Conservation (phyloP, 2,888 invertebrate genomes). For the Labia minor region DNA sequence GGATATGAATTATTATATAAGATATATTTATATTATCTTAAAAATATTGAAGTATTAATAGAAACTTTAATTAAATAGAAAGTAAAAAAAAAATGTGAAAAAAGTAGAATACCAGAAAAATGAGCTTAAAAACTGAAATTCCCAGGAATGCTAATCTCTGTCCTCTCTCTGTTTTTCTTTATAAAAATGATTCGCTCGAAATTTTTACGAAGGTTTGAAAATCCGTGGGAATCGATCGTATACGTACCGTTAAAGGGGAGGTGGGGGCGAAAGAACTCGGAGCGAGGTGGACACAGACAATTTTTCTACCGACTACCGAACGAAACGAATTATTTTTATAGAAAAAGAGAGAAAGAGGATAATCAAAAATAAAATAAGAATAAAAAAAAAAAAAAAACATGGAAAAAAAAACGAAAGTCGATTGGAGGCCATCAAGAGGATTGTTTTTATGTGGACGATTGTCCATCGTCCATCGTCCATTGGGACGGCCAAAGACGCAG, state of each 20-base stretch:
- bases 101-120: not conserved
- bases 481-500: not conserved
- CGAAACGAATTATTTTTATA: conserved; percentile 13
- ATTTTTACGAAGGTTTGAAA: conserved; percentile 7
- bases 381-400: not conserved
- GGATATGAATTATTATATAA: no score
- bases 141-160: conserved; percentile 8
- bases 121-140: conserved; percentile 1
- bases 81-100: no score
- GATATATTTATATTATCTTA: no score
- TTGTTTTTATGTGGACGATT: not conserved
- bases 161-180: not conserved
- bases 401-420: not conserved
- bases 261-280: not conserved
- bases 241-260: conserved; percentile 6
- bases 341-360: no score
- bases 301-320: conserved; percentile 1
- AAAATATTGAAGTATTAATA: no score
- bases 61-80: no score
- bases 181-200: conserved; percentile 13
- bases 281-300: conserved; percentile 4
- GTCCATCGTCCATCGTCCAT: not conserved
- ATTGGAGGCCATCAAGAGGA: conserved; percentile 3
- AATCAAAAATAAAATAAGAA: no score
- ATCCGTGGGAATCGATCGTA: conserved; percentile 13